A percentile compares a stretch with the other conserved stretches of the same genome.
Conservation (phyloP, 2,113 vertebrate species). For the Charina bottae region DNA sequence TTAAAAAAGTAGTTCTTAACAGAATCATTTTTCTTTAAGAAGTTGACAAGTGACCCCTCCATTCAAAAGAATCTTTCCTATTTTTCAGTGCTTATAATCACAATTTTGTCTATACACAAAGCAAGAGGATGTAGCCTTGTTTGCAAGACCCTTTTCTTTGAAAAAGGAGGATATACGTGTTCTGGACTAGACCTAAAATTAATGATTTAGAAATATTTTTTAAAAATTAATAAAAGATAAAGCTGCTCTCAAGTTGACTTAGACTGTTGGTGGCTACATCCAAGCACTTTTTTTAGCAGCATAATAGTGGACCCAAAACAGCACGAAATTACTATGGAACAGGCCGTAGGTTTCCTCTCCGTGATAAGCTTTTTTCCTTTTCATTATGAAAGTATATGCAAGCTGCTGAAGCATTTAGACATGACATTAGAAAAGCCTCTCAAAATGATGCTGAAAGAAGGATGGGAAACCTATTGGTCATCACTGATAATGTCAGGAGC, state of each 20-base stretch:
- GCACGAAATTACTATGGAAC: not conserved
- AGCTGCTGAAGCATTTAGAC: not conserved
- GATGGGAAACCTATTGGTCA: not conserved
- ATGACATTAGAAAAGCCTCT: not conserved
- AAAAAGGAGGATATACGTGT: not conserved
- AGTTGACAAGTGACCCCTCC: not conserved
- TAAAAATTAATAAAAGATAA: not conserved
- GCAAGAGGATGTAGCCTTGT: not conserved
- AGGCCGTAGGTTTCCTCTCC: not conserved
- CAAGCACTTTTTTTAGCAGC: not conserved
- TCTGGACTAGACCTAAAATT: not conserved
- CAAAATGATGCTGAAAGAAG: not conserved
- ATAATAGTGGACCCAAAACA: not conserved
- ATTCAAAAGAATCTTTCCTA: not conserved
- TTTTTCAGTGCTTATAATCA: not conserved
- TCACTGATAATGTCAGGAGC: not conserved
- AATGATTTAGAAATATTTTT: not conserved
- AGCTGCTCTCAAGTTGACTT: not conserved
- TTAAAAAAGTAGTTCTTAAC: not conserved
- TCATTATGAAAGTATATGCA: not conserved
- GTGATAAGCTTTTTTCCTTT: not conserved
- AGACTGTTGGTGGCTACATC: not conserved
- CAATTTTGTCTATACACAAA: not conserved
- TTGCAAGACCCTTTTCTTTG: not conserved
- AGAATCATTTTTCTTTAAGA: not conserved